Evolutionary conservation across 2,113 vertebrate genomes (phyloP), one percentile per base, ranked within the genome.

Genomic region (Hippocampus comes): DNA sequence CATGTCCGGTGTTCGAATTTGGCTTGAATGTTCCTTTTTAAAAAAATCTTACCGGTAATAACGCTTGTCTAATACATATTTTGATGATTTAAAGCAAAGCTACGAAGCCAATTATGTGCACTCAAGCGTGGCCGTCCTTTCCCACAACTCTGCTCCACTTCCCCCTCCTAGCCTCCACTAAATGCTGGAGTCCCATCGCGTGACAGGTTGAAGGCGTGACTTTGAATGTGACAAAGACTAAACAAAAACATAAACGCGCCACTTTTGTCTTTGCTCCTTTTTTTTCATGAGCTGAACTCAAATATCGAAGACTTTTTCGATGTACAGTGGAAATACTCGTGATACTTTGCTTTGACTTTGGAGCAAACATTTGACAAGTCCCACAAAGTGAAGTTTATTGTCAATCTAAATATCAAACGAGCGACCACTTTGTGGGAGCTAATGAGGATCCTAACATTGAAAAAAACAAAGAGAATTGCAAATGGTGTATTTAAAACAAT

Each of bases 141-240:
- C 41, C 42, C 23, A 27, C 43, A 27, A 25, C 25, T 48, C 41
- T 48, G 42, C 63, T 66, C 20, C 1, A 38, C 34, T 67, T 11
- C 21, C 23, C 6, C 8, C 20, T 17, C 43, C 20, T 65, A 81
- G 80, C 78, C 82, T 71, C 78, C 51, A 10, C 43, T 77, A 75
- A 85, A 78, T 78, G 83, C 83, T 90, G 86, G 86, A 76, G 83
- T 87, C 85, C 81, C 81, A 82, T 72, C 76, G 73, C 64, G 71
- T 78, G 77, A 73, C 81, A 81, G 82, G 65, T 75, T 81, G 69
- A 84, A 87, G 80, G 87, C 78, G 68, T 80, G 75, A 79, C 55
- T 77, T 84, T 25, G 79, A 81, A 69, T 9, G 77, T 83, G 77
- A 82, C 67, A 79, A 61, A 60, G 7, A n/a, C 51, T 21, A 21